Evolutionary conservation across 1,140 invertebrate species (phyloP), one percentile per base, ranked within the genome.

Genomic region (Drosophila novamexicana): DNA sequence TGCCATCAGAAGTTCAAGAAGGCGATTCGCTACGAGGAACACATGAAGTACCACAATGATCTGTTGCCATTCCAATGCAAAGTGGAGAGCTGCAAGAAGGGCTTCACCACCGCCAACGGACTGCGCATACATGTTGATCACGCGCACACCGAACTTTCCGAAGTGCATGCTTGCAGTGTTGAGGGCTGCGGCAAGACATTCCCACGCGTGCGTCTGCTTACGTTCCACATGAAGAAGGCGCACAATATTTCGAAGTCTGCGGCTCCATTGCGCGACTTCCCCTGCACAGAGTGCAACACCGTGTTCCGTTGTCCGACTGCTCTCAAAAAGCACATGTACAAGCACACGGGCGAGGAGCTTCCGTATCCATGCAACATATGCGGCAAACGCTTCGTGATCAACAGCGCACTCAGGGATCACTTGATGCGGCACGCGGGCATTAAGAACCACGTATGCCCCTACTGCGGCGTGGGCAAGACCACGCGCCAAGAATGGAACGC

Each of bases 361-460:
- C 94, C 94, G 1, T 94, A 94, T 61, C 93, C 93, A 0, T 94
- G 94, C 79, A 94, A 94, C 57, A 94, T 94, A 1, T 94, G 94
- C 76, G 93, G 93, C 58, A 91, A 92, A 42, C 71, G 86, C n/a
- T 92, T 92, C 52, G 81, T 90, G 5, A 91, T 90, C 7, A 92
- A 92, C 47, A 89, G 84, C 39, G 84, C 81, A 14, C 75, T 92
- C 8, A 68, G 90, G 37, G 88, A 92, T 78, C 91, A 92, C 57
- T 57, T 92, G 7, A 91, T 91, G 80, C 84, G 91, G 1, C 91
- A 92, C 59, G 84, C 90, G 0, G 91, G 91, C 10, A 92, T 92
- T 42, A 91, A 91, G 63, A 92, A 92, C 9, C 90, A 91, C 12
- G 88, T 91, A 2, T 92, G 91, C 16, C 91, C 91, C 0, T 90